A percentile compares a stretch with the other conserved stretches of the same genome.
Evolutionary conservation across 2,113 vertebrate genomes (phyloP).

Genomic region (Labeo catla): DNA sequence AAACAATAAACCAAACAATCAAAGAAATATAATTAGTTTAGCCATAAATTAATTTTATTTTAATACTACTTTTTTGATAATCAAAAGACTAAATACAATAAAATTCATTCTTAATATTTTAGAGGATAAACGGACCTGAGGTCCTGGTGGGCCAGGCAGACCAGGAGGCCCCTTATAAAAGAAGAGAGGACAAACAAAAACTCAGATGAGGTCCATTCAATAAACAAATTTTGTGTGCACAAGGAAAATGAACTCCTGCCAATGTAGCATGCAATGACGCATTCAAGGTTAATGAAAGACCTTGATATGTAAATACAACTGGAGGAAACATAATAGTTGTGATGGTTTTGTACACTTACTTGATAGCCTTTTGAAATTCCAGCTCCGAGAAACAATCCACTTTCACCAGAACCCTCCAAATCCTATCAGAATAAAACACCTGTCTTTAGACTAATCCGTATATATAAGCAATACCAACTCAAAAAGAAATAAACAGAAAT

Average conservation of each 20-base stretch:
- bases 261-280: background rate
- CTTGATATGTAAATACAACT: background rate
- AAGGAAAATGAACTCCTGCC: background rate
- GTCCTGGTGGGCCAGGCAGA: conserved; percentile 69
- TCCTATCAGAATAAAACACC: conserved; percentile 74
- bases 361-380: conserved; percentile 66
- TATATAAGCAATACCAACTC: background rate
- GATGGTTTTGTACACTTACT: conserved; percentile 67
- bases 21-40: background rate
- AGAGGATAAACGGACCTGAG: conserved; percentile 68
- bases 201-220: background rate
- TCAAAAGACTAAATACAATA: background rate
- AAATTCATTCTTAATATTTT: background rate
- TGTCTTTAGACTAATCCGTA: background rate
- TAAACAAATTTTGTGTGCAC: background rate
- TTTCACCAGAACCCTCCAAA: conserved; percentile 84
- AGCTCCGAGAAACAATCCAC: conserved; percentile 62
- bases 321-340: background rate
- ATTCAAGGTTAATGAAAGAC: background rate
- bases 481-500: background rate
- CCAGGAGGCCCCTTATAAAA: conserved; percentile 68
- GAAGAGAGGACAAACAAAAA: background rate
- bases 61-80: background rate
- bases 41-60: background rate
- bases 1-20: background rate